Conservation (phyloP, 2,888 invertebrate species). For the Lasioglossum zephyrum region DNA sequence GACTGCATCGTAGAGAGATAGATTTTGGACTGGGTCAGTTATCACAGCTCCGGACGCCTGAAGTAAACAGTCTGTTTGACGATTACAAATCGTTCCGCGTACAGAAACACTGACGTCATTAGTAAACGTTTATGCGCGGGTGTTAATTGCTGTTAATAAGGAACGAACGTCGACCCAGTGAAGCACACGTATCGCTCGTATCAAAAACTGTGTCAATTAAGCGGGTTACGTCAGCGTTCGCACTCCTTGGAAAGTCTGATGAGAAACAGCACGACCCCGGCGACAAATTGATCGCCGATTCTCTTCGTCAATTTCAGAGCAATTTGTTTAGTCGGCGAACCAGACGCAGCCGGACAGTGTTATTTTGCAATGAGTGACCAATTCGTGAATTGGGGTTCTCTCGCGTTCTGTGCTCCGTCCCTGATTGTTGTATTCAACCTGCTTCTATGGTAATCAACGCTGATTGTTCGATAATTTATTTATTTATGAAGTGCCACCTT, state of each 20-base stretch:
- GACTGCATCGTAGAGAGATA: neutral
- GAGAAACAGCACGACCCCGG: neutral
- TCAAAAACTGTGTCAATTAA: slow-evolving; percentile 61
- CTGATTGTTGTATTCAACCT: neutral
- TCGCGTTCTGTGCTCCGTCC: neutral
- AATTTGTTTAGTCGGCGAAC: neutral
- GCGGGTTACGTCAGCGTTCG: slow-evolving; percentile 45
- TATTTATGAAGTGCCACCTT: slow-evolving; percentile 34
- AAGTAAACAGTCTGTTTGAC: neutral
- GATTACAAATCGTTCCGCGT: slow-evolving; percentile 54
- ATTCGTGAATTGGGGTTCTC: neutral
- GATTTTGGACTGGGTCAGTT: slow-evolving; percentile 6
- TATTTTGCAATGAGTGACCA: slow-evolving; percentile 11
- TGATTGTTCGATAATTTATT: neutral
- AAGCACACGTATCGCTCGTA: slow-evolving; percentile 31
- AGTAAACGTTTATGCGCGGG: slow-evolving; percentile 61
- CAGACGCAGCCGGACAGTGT: neutral
- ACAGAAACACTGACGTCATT: slow-evolving; percentile 59
- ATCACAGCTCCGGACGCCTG: neutral
- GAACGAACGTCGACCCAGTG: slow-evolving; percentile 69
- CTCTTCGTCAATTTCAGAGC: slow-evolving; percentile 7
- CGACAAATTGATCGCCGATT: slow-evolving; percentile 16
- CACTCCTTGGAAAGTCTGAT: slow-evolving; percentile 31
- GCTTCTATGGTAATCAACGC: neutral
- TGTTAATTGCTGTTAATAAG: slow-evolving; percentile 68